phyloP scores from a whole-genome alignment of 2,888 invertebrate genomes.

The Tinea trinotella region DNA sequence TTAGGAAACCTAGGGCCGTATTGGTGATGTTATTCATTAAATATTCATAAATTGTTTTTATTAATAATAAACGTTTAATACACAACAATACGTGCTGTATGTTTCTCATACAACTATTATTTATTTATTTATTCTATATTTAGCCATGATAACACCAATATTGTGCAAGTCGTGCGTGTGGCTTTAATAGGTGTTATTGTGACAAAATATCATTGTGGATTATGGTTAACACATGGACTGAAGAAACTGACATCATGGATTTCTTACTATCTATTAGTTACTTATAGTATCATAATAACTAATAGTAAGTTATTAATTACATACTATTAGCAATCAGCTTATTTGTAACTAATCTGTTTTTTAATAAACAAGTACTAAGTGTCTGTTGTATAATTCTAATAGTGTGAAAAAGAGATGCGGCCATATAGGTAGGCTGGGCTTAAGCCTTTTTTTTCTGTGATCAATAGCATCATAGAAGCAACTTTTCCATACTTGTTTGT shows the following conservation, averaged over 20 bases:
- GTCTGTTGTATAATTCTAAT: too few species aligned
- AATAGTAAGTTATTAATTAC: too few species aligned
- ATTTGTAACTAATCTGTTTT: too few species aligned
- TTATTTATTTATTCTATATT: neutral
- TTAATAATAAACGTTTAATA: neutral
- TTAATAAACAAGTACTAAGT: too few species aligned
- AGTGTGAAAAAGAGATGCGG: too few species aligned
- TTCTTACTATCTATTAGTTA: neutral
- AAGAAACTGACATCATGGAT: neutral
- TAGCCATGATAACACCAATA: neutral
- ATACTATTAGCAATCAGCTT: too few species aligned
- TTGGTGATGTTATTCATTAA: neutral
- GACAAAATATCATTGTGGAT: neutral
- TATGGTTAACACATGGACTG: neutral
- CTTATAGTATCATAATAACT: too few species aligned
- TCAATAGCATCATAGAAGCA: too few species aligned
- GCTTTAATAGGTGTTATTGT: neutral
- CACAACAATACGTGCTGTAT: neutral
- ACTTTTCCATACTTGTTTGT: too few species aligned
- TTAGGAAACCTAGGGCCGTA: conserved; percentile 9
- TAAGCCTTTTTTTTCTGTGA: too few species aligned
- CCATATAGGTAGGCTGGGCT: too few species aligned
- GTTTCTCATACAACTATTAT: neutral
- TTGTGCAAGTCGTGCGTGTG: too few species aligned
- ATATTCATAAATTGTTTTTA: neutral